These are phyloP conservation scores for Perccottus glenii DNA, from an alignment of 2,113 vertebrate species.

Conservation along the genomic window DNA sequence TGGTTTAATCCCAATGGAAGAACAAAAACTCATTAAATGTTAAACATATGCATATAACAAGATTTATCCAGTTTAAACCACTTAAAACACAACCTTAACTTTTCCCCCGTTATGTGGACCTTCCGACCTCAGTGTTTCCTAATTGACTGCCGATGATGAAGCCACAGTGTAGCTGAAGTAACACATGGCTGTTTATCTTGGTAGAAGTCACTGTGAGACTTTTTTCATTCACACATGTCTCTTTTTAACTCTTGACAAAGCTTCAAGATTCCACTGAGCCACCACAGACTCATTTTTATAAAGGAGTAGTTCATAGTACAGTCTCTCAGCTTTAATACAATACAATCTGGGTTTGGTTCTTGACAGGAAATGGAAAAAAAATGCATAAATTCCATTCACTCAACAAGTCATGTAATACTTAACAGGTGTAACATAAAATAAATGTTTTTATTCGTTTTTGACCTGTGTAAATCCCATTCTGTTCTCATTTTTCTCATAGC, in stretches of 20 bases:
- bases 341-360: conserved; percentile 37
- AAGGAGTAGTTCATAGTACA: no score
- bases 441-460: not conserved
- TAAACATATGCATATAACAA: not conserved
- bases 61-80: not conserved
- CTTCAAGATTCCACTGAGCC: conserved; percentile 47
- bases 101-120: conserved; percentile 1
- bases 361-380: conserved; percentile 26
- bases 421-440: conserved; percentile 30
- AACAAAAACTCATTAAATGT: not conserved
- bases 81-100: conserved; percentile 1
- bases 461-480: not conserved
- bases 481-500: conserved; percentile 68
- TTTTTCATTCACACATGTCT: conserved; percentile 63
- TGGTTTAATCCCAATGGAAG: not conserved
- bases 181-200: conserved; percentile 64
- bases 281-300: no score
- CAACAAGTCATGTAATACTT: conserved; percentile 42
- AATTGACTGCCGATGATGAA: conserved; percentile 54
- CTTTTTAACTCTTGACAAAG: conserved; percentile 54
- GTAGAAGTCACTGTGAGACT: conserved; percentile 52
- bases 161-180: conserved; percentile 48
- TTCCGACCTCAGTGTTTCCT: conserved; percentile 42
- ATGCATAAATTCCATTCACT: conserved; percentile 34
- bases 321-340: not conserved